Conservation (phyloP, 2,888 invertebrate genomes). For the Nephrotoma flavescens region DNA sequence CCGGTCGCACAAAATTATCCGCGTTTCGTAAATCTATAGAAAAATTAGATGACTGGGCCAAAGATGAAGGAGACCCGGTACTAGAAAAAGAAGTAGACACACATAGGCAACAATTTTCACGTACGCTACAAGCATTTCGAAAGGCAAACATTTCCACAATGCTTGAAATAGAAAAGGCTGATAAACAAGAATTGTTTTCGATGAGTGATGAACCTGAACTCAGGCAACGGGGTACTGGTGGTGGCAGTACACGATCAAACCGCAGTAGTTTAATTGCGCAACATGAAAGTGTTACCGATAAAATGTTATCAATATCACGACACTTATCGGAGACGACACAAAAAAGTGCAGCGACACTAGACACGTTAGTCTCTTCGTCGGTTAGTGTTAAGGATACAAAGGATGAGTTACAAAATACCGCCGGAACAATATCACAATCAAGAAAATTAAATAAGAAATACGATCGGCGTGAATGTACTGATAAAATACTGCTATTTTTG, state of each 20-base stretch:
- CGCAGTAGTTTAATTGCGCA: constrained; percentile 37
- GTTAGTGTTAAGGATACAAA: constrained; percentile 58
- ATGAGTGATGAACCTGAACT: constrained; percentile 38
- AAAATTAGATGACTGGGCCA: constrained; percentile 48
- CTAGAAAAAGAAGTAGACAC: constrained; percentile 49
- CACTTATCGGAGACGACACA: constrained; percentile 78
- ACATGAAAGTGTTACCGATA: constrained; percentile 61
- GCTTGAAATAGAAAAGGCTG: constrained; percentile 61
- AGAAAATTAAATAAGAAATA: constrained; percentile 88
- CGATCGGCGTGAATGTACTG: constrained; percentile 85
- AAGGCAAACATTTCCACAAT: constrained; percentile 67
- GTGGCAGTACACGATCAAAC: constrained; percentile 22
- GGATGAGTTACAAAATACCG: constrained; percentile 72
- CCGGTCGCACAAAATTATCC: constrained; percentile 54
- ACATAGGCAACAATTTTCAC: constrained; percentile 53
- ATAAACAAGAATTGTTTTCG: constrained; percentile 54
- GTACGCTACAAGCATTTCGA: constrained; percentile 59
- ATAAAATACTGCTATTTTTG: constrained; percentile 78
- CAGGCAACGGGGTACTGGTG: constrained; percentile 38
- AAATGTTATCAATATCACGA: constrained; percentile 67
- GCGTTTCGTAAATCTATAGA: constrained; percentile 54
- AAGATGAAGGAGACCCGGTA: constrained; percentile 45
- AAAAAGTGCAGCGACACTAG: constrained; percentile 72
- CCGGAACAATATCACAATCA: constrained; percentile 75
- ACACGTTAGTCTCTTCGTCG: constrained; percentile 56